Evolutionary conservation across 2,888 invertebrate genomes (phyloP).

Genomic region (Machimus rusticus): DNA sequence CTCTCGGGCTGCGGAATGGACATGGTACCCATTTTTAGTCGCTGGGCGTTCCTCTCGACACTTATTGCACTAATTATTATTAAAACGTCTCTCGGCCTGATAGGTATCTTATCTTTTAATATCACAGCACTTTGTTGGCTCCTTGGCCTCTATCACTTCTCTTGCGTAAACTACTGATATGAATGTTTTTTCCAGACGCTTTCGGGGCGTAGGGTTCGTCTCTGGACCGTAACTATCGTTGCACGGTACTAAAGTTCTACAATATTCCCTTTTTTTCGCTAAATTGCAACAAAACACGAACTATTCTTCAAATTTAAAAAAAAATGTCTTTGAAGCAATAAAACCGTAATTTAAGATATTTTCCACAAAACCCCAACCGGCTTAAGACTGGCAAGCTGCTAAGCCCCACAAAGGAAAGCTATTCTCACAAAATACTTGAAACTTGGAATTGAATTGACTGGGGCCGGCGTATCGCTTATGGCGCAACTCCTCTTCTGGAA

Average conservation of each 20-base stretch:
- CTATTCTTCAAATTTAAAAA: background rate
- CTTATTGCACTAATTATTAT: background rate
- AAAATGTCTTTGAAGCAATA: background rate
- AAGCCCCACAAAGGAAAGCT: background rate
- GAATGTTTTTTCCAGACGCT: background rate
- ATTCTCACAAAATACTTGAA: background rate
- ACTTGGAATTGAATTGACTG: background rate
- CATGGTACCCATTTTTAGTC: conserved; percentile 61
- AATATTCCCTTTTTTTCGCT: background rate
- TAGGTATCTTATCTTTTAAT: background rate
- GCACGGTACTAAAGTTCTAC: background rate
- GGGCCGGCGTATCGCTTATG: background rate
- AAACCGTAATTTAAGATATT: background rate
- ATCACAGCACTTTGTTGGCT: conserved; percentile 5
- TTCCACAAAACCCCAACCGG: background rate
- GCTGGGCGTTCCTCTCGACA: background rate
- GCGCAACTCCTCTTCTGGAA: background rate
- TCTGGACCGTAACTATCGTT: background rate
- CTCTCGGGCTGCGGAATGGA: conserved; percentile 64
- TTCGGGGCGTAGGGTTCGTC: background rate
- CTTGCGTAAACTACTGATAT: conserved; percentile 4
- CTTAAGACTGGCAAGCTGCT: background rate
- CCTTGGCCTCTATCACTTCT: background rate
- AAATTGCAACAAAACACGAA: background rate
- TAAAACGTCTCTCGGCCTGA: background rate